A percentile compares a stretch with the other conserved stretches of the same genome.
phyloP scores from a whole-genome alignment of 53 echinoderm and acorn worm genomes.

The Paracentrotus lividus region DNA sequence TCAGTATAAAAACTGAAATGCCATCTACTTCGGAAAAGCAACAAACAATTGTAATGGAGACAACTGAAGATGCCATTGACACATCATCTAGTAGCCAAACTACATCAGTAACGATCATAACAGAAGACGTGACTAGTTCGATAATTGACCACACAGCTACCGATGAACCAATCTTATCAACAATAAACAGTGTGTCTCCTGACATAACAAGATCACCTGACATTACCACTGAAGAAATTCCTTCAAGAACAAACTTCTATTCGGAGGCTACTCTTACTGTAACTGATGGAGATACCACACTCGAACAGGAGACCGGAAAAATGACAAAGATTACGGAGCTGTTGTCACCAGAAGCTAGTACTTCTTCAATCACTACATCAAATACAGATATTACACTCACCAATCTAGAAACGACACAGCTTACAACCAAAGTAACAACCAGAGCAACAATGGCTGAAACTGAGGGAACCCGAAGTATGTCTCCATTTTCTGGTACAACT shows the following conservation, averaged over 20 bases:
- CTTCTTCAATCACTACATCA: not conserved
- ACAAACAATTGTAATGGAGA: not conserved
- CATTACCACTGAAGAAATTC: not conserved
- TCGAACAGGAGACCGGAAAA: not conserved
- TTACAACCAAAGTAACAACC: not conserved
- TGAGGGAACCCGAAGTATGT: not conserved
- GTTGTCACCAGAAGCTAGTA: not conserved
- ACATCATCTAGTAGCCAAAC: not conserved
- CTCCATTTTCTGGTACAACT: not conserved
- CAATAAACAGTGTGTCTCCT: not conserved
- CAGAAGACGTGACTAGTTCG: not conserved
- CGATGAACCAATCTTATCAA: not conserved
- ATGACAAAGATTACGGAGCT: not conserved
- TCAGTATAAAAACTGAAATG: not conserved
- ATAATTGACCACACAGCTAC: not conserved
- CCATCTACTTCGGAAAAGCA: not conserved
- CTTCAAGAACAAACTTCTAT: not conserved
- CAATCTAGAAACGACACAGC: not conserved
- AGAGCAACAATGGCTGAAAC: not conserved
- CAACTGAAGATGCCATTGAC: not conserved
- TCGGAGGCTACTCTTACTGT: not conserved
- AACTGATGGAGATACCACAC: not conserved
- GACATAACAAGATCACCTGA: not conserved
- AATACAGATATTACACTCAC: not conserved
- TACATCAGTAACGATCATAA: not conserved